Evolutionary conservation across 37 sponge, comb jelly and placozoan genomes (phyloP).

Genomic region (Spongilla lacustris): DNA sequence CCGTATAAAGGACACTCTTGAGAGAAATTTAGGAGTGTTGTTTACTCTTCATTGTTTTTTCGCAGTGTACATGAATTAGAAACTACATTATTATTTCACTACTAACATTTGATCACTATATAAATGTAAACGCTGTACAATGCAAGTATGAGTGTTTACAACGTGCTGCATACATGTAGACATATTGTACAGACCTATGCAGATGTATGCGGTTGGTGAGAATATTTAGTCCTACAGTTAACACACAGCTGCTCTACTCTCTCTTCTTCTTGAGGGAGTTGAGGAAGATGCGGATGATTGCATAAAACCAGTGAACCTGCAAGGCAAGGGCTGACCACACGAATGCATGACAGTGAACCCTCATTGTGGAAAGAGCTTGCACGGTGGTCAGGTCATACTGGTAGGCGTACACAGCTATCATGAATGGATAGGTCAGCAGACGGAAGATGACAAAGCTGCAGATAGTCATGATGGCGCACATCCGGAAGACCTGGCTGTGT

Average conservation of each 20-base stretch:
- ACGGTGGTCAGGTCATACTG: slow-evolving; percentile 24
- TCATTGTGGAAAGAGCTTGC: slow-evolving; percentile 20
- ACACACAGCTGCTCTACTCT: not conserved
- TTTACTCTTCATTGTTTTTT: not conserved
- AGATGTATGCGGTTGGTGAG: too few relatives aligned
- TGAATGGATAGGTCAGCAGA: slow-evolving; percentile 17
- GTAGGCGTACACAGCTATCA: slow-evolving; percentile 7
- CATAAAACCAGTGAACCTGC: slow-evolving; percentile 33
- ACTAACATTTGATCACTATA: not conserved
- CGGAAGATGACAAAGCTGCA: slow-evolving; percentile 23
- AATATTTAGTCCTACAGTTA: too few relatives aligned
- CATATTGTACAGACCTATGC: too few relatives aligned
- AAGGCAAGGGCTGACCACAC: not conserved
- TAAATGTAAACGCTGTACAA: not conserved
- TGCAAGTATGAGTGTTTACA: not conserved
- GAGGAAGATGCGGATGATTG: not conserved
- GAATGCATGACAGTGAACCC: slow-evolving; percentile 8
- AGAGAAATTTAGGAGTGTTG: not conserved
- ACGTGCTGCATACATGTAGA: not conserved
- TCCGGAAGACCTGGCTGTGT: not conserved
- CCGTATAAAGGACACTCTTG: not conserved
- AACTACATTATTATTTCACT: not conserved
- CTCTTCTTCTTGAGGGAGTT: not conserved
- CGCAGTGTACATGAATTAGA: not conserved
- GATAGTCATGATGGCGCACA: slow-evolving; percentile 14